Evolutionary conservation across 2,888 invertebrate genomes (phyloP).

Genomic region (Caenorhabditis plicata): DNA sequence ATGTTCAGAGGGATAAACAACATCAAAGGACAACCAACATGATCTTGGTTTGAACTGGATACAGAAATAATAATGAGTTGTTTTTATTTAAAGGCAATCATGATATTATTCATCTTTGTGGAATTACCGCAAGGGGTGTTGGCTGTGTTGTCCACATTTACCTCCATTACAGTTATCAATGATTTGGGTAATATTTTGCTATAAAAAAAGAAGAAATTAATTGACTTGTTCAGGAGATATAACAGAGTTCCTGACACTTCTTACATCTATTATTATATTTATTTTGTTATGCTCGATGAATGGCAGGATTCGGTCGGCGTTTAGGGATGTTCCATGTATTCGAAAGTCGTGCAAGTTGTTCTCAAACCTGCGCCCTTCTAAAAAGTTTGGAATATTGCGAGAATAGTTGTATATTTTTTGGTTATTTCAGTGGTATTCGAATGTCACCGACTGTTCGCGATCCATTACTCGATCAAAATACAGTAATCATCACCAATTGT

Average conservation of each 20-base stretch:
- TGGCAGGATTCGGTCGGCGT: slow-evolving; percentile 42
- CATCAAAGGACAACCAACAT: slow-evolving; percentile 59
- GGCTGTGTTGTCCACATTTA: slow-evolving; percentile 46
- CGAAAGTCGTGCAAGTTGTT: slow-evolving; percentile 10
- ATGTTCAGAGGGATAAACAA: slow-evolving; percentile 51
- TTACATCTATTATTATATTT: slow-evolving; percentile 59
- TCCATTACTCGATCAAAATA: slow-evolving; percentile 27
- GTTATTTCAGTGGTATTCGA: slow-evolving; percentile 19
- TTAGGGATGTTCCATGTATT: slow-evolving; percentile 35
- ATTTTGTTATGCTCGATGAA: slow-evolving; percentile 58
- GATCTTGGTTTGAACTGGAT: too few relatives aligned
- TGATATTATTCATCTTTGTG: slow-evolving; percentile 59
- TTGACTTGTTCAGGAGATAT: slow-evolving; percentile 42
- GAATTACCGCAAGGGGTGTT: slow-evolving; percentile 59
- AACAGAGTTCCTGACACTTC: slow-evolving; percentile 57
- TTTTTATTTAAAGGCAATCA: too few relatives aligned
- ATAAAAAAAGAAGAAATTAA: neutral
- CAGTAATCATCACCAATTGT: slow-evolving; percentile 33
- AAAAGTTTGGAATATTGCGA: slow-evolving; percentile 7
- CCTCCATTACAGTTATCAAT: slow-evolving; percentile 32
- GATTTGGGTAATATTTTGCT: slow-evolving; percentile 34
- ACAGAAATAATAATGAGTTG: too few relatives aligned
- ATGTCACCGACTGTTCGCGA: slow-evolving; percentile 25
- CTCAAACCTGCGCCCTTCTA: slow-evolving; percentile 15
- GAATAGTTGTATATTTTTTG: neutral